Base-by-base conservation (phyloP, 2,797 vertebrate species). In the Hippopotamyrus pictus region DNA sequence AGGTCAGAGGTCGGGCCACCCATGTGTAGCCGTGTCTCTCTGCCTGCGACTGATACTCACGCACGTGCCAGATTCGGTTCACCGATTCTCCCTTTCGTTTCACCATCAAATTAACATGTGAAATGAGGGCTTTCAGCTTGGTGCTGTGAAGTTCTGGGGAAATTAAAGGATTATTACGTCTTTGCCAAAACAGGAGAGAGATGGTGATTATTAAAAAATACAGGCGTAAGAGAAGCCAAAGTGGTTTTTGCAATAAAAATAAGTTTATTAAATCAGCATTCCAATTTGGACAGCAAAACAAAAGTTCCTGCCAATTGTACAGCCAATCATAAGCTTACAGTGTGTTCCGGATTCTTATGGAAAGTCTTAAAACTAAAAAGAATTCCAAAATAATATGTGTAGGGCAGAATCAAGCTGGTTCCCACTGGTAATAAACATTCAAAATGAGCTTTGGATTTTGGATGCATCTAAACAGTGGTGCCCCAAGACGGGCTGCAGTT, bases 381-480 rank as follows among this genome's bases (percentile, higher is more conserved):
- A 29, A 51, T 48, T 50, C 19, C 44, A 85, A 84, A 86, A 86
- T 57, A 86, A 57, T 86, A 37, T 8, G 25, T 37, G 25, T 86
- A 86, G 50, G 51, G 50, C 51, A 86, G 53, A 86, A 86, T 86
- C 22, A 57, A 53, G 51, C 85, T 86, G 50, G 29, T 41, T 86
- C 85, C 85, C 85, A 57, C 85, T 59, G 51, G 85, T 57, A 86
- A 86, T 86, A 86, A 86, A 86, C 53, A 86, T n/a, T 59, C 85
- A 53, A 54, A 54, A 54, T 29, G 85, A 37, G 85, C 51, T 54
- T 50, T 54, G 51, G 50, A 86, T 29, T 86, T 50, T 57, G 85
- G 85, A 86, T 37, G 50, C 48, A 37, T 54, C 51, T 86, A 37
- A 86, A 57, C 50, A 29, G 14, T 33, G 25, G 3, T 9, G 5